Percentiles rank a stretch among this genome's conserved stretches.
Evolutionary conservation across 2,797 vertebrate genomes (phyloP).

Genomic region (Megaceryle alcyon): DNA sequence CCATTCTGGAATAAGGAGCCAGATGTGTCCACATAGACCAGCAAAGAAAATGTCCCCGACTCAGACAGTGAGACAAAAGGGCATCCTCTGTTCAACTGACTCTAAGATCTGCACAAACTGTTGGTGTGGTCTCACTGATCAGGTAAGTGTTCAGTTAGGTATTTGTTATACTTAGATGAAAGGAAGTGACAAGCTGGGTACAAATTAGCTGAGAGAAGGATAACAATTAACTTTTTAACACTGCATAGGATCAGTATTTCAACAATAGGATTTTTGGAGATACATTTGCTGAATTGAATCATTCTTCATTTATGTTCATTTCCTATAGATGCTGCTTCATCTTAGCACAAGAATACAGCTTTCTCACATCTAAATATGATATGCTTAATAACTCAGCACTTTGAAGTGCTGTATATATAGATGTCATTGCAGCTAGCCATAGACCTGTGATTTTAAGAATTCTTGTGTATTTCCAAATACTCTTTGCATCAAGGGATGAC

Average conservation of each 20-base stretch:
- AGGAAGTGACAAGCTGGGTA: neutral
- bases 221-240: neutral
- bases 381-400: neutral
- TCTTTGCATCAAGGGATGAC: neutral
- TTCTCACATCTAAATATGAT: neutral
- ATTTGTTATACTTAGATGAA: neutral
- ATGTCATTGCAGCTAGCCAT: neutral
- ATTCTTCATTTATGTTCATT: neutral
- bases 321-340: neutral
- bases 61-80: rapidly evolving
- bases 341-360: neutral
- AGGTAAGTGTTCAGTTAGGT: neutral
- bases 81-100: neutral
- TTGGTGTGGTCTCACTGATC: neutral
- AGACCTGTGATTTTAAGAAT: neutral
- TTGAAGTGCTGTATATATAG: neutral
- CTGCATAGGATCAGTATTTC: neutral
- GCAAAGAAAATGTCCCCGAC: neutral
- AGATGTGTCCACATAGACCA: neutral
- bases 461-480: neutral
- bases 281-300: neutral
- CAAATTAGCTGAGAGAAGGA: neutral
- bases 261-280: neutral
- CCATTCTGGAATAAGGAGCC: neutral
- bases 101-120: neutral